A percentile compares a stretch with the other conserved stretches of the same genome.
These are phyloP conservation scores for Caracal caracal DNA, from an alignment of 2,113 vertebrate species.

Conservation along the genomic window DNA sequence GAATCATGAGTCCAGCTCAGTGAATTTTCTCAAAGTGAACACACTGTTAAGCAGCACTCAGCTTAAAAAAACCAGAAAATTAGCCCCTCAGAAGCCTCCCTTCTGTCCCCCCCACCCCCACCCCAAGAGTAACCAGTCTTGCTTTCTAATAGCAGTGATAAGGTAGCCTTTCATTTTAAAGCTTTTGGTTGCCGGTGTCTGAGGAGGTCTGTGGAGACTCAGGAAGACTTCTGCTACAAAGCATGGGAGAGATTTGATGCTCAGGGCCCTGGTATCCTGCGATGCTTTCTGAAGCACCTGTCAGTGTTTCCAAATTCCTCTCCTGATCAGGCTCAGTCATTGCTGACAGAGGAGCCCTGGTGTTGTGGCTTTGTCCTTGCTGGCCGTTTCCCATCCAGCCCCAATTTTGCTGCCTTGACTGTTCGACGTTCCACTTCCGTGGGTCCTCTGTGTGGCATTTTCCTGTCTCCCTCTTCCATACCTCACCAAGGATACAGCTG, in stretches of 20 bases:
- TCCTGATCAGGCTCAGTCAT: neutral
- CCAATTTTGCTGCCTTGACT: neutral
- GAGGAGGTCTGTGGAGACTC: neutral
- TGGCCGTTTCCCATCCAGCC: neutral
- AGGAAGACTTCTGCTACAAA: neutral
- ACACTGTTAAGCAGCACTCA: neutral
- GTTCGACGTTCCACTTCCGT: accelerated
- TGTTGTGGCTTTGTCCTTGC: neutral
- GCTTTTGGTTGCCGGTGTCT: neutral
- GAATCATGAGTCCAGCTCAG: neutral
- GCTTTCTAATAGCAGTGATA: neutral
- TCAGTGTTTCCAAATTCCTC: neutral
- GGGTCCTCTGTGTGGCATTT: neutral
- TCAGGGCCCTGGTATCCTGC: neutral
- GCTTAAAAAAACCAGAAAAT: neutral
- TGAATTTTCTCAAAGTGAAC: conserved; percentile 12
- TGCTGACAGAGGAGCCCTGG: neutral
- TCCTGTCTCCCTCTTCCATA: neutral
- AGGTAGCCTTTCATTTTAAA: neutral
- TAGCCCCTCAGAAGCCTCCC: neutral
- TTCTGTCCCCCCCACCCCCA: neutral
- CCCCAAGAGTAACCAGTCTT: neutral
- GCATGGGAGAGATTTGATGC: neutral
- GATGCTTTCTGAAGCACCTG: neutral
- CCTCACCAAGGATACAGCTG: neutral